Percentiles rank a stretch among this genome's conserved stretches.
phyloP scores from a whole-genome alignment of 2,797 vertebrate species.

The Lates japonicus region DNA sequence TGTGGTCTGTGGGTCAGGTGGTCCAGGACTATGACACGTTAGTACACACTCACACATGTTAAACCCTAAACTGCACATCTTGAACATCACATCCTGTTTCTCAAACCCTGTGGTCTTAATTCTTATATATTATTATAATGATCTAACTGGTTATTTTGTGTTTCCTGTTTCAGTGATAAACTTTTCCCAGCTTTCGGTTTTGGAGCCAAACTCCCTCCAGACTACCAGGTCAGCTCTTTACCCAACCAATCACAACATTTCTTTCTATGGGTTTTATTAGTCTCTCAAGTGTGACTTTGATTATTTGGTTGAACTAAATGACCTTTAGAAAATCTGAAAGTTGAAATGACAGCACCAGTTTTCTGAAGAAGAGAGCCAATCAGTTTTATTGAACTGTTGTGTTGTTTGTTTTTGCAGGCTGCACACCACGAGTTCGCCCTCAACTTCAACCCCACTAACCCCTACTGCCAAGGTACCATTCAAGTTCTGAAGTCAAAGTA shows the following conservation, averaged over 20 bases:
- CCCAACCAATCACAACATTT: constrained; percentile 7
- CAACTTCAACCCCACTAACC: constrained; percentile 93
- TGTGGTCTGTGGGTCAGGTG: constrained; percentile 95
- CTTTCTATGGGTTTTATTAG: background rate
- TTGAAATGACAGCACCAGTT: background rate
- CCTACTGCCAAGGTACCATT: constrained; percentile 91
- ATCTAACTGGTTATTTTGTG: background rate
- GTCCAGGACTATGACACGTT: constrained; percentile 95
- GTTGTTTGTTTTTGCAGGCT: constrained; percentile 81
- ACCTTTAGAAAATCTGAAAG: background rate
- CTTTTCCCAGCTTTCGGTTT: constrained; percentile 96
- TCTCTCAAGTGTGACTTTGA: background rate
- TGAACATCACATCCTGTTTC: too few relatives aligned
- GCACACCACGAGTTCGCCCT: constrained; percentile 94
- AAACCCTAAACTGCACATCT: too few relatives aligned
- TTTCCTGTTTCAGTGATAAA: constrained; percentile 88
- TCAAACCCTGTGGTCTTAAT: background rate
- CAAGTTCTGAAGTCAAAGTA: background rate
- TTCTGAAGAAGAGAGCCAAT: background rate
- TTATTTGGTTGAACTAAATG: background rate
- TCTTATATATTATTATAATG: background rate
- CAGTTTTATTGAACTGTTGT: constrained; percentile 11
- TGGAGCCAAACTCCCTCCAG: constrained; percentile 94
- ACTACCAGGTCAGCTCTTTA: constrained; percentile 87
- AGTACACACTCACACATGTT: constrained; percentile 55